Base-by-base conservation (phyloP, 1,140 invertebrate genomes). In the Aplysia californica region DNA sequence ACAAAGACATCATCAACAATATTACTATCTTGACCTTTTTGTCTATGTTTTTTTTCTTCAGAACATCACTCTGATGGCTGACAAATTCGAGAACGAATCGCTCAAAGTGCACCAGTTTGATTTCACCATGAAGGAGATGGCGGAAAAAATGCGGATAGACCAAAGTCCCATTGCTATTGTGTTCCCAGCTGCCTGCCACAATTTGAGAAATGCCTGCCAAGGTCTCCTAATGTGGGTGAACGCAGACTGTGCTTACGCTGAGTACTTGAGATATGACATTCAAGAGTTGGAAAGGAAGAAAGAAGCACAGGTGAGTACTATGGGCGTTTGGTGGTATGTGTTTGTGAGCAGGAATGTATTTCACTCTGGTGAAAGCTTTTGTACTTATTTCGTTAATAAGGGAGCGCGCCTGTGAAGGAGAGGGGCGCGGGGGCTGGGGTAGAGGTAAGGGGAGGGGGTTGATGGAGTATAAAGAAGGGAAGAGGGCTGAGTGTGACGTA, bases 131-230 rank as follows among this genome's bases (percentile, higher is more conserved):
- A 77, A 79, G 66, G 79, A 83, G 39, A 65, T 83, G 10, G 83
- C 77, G 0, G 76, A 82, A 33, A 50, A 77, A 20, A 56, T 58
- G 18, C 70, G 80, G 20, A 80, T 78, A 23, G 75, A 68, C 15
- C 80, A 83, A 56, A 76, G 69, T 4, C 80, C 84, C 21, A 70
- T 85, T 41, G 68, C 85, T 23, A 66, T 86, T 23, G 75, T 84
- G 15, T 84, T 86, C 35, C 81, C 85, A 1, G 77, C 83, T 33
- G 80, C 82, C 31, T 84, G 82, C 78, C 72, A 81, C 66, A 82
- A 83, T 65, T 38, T 86, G n/a, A 33, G 83, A 18, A 78, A 80
- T 55, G 84, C 83, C 1, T 79, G 78, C 72, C 50, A 74, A 31
- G 84, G 77, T 33, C 61, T 85, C 6, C 61, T 77, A 41, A 74